Base-by-base conservation (phyloP, 2,113 vertebrate genomes). In the Equus quagga region DNA sequence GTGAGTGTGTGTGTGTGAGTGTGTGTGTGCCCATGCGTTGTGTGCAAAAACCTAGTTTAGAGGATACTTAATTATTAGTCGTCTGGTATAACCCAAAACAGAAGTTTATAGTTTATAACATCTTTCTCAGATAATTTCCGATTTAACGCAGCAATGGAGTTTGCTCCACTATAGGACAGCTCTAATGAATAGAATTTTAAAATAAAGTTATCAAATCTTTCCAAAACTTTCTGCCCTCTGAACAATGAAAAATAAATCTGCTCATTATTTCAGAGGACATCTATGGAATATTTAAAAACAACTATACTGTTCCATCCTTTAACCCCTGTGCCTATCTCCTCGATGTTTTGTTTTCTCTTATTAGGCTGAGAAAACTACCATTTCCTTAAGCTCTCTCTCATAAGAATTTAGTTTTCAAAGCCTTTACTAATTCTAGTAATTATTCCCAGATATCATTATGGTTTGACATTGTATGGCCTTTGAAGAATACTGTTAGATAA, bases 191-290 rank as follows among this genome's bases (percentile, higher is more conserved):
- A 85, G 46, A 76, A 51, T 85, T 81, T 94, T 44, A 28, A 85
- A 96, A 91, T 8, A 54, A 96, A 96, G 85, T 60, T 67, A 44
- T 41, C 51, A 58, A 76, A 79, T 2, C 41, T 65, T 95, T 36
- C 44, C 10, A 19, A 86, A 51, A 70, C 6, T 86, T 81, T 58
- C 56, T 70, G 24, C 3, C 33, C 18, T 41, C 44, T 62, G 7
- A 54, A 81, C 26, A 72, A 54, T 18, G 92, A 46, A 69, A 67
- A 62, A 84, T 64, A 62, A 15, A 5, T 64, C 18, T 83, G 67
- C 19, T 78, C 11, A 76, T 19, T 70, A 33, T 51, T 89, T 92
- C 76, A 89, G 21, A 86, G 7, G 51, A n/a, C 4, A 41, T n/a
- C 49, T 69, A 26, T 26, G n/a, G 26, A 67, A 75, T 86, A 82